Evolutionary conservation across 1,140 invertebrate species (phyloP), one percentile per base, ranked within the genome.

Genomic region (Neodiprion pinetum): DNA sequence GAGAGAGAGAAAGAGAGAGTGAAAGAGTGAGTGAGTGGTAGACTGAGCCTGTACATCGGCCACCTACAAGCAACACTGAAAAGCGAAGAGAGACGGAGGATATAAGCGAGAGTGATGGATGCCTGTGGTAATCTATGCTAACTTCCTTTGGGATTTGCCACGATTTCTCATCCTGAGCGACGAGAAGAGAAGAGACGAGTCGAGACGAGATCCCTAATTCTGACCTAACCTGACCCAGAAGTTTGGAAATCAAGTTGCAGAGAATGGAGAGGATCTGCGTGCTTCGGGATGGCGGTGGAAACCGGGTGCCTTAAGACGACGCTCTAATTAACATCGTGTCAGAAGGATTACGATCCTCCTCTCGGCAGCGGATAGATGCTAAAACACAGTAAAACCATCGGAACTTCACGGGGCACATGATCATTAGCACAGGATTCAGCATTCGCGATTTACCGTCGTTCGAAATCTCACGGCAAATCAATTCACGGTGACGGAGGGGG

Each of bases 241-340:
- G 84, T 81, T 81, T 83, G 78, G 81, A 81, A 85, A 85, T 85
- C 83, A 80, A 85, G 83, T 84, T 82, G 28, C 28, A 40, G 28
- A 40, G 28, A 40, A 82, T 82, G 78, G 84, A 40, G 11, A 61
- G 53, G 53, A 61, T 61, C n/a, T 17, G 53, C 11, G 53, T 8
- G 53, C 53, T 61, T 17, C 53, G 53, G 11, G 11, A 9, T 14
- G n/a, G 11, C 53, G 53, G 68, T 76, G 67, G 70, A 76, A 68
- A 47, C 76, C n/a, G 68, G 68, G 78, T 61, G 53, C 53, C 53
- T 61, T 61, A 61, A 82, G 76, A 81, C 81, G 80, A 67, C 71
- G 74, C 78, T 82, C 83, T 85, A 85, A 85, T 85, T 85, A 85
- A 85, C 83, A 85, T 85, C 82, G 82, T 83, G 83, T 85, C 81